phyloP scores from a whole-genome alignment of 1,140 invertebrate genomes.

The Leptinotarsa texana region DNA sequence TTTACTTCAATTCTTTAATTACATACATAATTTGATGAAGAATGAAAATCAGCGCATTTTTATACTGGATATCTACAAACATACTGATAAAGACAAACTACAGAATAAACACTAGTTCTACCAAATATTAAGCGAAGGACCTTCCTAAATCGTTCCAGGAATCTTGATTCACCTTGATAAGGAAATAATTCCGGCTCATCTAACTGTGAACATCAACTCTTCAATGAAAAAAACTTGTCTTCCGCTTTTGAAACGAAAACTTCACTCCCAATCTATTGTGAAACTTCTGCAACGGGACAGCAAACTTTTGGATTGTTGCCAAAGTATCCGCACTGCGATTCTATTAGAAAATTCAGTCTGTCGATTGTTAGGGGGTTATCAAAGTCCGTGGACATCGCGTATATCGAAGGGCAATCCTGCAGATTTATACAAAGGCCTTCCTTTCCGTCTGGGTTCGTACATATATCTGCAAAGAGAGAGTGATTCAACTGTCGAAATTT shows the following conservation, averaged over 20 bases:
- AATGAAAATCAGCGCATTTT: too few species aligned
- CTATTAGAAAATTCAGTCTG: conserved; percentile 36
- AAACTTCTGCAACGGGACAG: conserved; percentile 31
- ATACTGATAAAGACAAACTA: too few species aligned
- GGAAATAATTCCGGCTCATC: background rate
- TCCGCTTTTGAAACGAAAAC: background rate
- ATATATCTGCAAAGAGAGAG: conserved; percentile 33
- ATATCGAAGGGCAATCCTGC: conserved; percentile 38
- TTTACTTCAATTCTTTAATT: too few species aligned
- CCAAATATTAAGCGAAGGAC: too few species aligned
- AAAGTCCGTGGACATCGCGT: conserved; percentile 38
- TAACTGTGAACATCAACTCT: background rate
- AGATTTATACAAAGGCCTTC: conserved; percentile 36
- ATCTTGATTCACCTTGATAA: too few species aligned
- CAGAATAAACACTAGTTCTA: too few species aligned
- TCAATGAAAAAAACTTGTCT: background rate
- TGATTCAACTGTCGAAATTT: background rate
- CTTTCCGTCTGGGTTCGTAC: conserved; percentile 30
- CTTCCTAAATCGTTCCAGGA: too few species aligned
- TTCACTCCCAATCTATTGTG: conserved; percentile 1
- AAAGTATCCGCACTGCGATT: conserved; percentile 37
- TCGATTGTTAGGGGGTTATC: conserved; percentile 38
- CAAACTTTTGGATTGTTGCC: conserved; percentile 38
- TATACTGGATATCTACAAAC: too few species aligned
- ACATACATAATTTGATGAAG: too few species aligned